Percentiles rank a stretch among this genome's conserved stretches.
Evolutionary conservation across 1,140 invertebrate genomes (phyloP).

Genomic region (Sycophaga agraensis): DNA sequence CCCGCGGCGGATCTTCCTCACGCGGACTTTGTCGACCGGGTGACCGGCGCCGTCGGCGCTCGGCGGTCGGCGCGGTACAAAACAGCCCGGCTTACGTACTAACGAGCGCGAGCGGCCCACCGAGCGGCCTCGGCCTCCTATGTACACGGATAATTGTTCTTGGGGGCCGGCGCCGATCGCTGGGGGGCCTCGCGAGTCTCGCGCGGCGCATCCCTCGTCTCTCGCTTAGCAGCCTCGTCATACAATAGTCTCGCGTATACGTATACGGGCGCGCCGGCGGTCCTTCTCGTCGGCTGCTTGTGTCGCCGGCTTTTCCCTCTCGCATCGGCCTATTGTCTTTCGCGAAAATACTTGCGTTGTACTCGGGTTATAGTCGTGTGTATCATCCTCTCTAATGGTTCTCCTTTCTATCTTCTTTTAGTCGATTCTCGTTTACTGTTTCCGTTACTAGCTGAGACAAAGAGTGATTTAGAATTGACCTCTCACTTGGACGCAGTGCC

Average conservation of each 20-base stretch:
- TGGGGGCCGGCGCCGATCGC: neutral
- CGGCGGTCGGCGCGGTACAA: neutral
- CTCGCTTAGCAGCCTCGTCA: neutral
- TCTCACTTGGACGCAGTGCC: constrained; percentile 47
- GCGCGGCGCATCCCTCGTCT: neutral
- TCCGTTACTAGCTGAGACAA: constrained; percentile 51
- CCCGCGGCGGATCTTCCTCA: constrained; percentile 21
- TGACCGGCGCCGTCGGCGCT: neutral
- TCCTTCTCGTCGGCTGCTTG: neutral
- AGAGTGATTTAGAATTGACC: constrained; percentile 51
- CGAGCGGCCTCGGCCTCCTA: neutral
- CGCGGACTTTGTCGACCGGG: neutral
- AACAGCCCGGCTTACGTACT: neutral
- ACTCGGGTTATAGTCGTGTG: no score
- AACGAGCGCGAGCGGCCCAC: neutral
- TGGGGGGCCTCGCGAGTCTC: neutral
- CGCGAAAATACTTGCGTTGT: constrained; percentile 24
- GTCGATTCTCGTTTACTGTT: no score
- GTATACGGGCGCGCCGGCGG: constrained; percentile 7
- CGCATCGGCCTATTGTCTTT: constrained; percentile 18
- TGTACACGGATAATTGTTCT: neutral
- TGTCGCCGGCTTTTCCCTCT: neutral
- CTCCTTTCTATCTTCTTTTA: no score
- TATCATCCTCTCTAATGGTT: no score
- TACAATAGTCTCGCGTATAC: constrained; percentile 7